Conservation (phyloP, 2,113 vertebrate species). For the Sphyrna mokarran region DNA sequence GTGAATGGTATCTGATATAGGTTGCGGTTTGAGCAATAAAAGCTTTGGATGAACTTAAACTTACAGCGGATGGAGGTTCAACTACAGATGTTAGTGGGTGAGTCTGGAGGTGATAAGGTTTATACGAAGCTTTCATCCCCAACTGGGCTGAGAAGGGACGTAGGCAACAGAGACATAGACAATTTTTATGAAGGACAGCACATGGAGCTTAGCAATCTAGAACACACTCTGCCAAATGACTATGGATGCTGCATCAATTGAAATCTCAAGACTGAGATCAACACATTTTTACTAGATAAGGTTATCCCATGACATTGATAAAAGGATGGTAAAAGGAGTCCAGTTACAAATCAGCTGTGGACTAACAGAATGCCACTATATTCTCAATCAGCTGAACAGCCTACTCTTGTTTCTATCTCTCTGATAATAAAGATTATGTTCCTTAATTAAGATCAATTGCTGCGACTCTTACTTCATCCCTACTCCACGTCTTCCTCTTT, state of each 20-base stretch:
- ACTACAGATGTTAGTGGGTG: not conserved
- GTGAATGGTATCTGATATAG: not conserved
- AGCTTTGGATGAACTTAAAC: not conserved
- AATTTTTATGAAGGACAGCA: not conserved
- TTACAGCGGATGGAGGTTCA: not conserved
- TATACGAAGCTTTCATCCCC: not conserved
- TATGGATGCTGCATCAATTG: not conserved
- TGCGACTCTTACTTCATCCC: constrained; percentile 79
- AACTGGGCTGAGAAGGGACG: not conserved
- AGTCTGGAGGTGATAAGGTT: not conserved
- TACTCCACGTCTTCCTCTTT: constrained; percentile 88
- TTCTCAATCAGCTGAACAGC: not conserved
- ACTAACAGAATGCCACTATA: not conserved
- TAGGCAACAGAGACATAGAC: not conserved
- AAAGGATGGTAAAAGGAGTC: not conserved
- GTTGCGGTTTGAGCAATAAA: not conserved
- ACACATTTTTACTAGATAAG: not conserved
- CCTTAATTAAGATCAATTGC: not conserved
- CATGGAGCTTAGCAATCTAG: not conserved
- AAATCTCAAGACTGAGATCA: not conserved
- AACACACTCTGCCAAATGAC: not conserved
- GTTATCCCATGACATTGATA: not conserved
- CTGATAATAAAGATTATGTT: not conserved
- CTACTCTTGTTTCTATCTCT: not conserved
- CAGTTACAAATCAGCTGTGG: not conserved